Base-by-base conservation (phyloP, 2,797 vertebrate genomes). In the Alcedo atthis region DNA sequence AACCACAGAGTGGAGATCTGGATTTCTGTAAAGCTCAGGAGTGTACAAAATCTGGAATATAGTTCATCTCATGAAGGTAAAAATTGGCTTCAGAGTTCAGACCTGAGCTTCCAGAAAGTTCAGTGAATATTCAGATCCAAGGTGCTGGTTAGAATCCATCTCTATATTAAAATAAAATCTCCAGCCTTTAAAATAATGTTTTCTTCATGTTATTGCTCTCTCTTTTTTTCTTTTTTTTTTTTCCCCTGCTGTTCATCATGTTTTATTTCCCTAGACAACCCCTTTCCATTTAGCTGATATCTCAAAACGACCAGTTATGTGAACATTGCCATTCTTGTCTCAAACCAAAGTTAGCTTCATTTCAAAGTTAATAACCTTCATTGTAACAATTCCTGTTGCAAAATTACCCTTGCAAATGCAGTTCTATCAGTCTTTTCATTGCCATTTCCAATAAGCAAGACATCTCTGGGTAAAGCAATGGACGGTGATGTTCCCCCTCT, bases 361-460 rank as follows among this genome's bases (percentile, higher is more conserved):
- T 89, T 64, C 37, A 64, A 76, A 89, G 67, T 79, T 7, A 85
- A 70, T 79, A 53, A 53, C 51, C 6, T 53, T 28, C 51, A 17
- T 30, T 53, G 51, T 30, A 53, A 53, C 75, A 73, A 8, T 66
- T 66, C 43, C 48, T 85, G 5, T 73, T 93, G 15, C 18, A 70
- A 76, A 84, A 87, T 54, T 70, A 79, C 37, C 58, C 42, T 70
- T 76, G 32, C 24, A 87, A 91, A 88, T 82, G 43, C 35, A 75
- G 40, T 66, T 35, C 71, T 57, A 2, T 61, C 66, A n/a, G 42
- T 77, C 81, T 80, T 77, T 77, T 84, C 70, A 54, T 22, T 95
- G 49, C 57, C 90, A 70, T 95, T 94, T 82, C 85, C 94, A 94
- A 83, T 83, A 90, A 92, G 53, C 24, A 87, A 64, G 37, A 67